phyloP scores from a whole-genome alignment of 2,113 vertebrate genomes.

The Neogobius melanostomus region DNA sequence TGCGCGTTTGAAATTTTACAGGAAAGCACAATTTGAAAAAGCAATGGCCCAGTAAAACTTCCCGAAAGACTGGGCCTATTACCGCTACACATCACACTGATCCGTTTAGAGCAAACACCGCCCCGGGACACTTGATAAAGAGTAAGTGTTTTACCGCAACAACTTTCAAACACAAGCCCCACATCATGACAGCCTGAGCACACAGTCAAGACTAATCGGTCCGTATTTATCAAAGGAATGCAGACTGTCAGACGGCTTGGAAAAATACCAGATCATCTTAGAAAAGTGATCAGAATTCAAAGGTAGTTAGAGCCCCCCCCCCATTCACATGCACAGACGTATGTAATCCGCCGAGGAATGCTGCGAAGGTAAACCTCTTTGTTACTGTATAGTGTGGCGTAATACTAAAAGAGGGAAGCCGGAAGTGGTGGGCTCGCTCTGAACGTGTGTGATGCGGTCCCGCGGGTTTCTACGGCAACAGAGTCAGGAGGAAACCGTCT shows the following conservation, averaged over 20 bases:
- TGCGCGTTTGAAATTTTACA: too few relatives aligned
- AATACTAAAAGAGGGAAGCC: constrained; percentile 11
- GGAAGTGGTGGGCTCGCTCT: not conserved
- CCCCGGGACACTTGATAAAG: constrained; percentile 34
- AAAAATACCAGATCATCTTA: constrained; percentile 55
- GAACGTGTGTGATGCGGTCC: constrained; percentile 5
- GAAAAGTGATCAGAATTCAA: constrained; percentile 42
- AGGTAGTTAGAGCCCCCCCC: constrained; percentile 5
- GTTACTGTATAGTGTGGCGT: constrained; percentile 15
- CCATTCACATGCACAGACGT: not conserved
- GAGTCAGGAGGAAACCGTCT: constrained; percentile 13
- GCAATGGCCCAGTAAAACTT: too few relatives aligned
- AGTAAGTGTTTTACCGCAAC: constrained; percentile 55
- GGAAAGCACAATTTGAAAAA: too few relatives aligned
- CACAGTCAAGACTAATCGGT: constrained; percentile 46
- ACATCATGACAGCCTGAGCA: constrained; percentile 22
- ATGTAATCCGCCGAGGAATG: constrained; percentile 51
- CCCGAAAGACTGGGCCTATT: not conserved
- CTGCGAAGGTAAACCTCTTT: constrained; percentile 15
- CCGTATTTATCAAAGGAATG: constrained; percentile 59
- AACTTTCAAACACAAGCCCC: constrained; percentile 44
- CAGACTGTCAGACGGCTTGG: constrained; percentile 42
- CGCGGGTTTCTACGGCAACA: constrained; percentile 16
- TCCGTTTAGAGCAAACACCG: constrained; percentile 15
- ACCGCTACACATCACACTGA: not conserved